Base-by-base conservation (phyloP, 2,888 invertebrate genomes). In the Drosophila ustulata region DNA sequence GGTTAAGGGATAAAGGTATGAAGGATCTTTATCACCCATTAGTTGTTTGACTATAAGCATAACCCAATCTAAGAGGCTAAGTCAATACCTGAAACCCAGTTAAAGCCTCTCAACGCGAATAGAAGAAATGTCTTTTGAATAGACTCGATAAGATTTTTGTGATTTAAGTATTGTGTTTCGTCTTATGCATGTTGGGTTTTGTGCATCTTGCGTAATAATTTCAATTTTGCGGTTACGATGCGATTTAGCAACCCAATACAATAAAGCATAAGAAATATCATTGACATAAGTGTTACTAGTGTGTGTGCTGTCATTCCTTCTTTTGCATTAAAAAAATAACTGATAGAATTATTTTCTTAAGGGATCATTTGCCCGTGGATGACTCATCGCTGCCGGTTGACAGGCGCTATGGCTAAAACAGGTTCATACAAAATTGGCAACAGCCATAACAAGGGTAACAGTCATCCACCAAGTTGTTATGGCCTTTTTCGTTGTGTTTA, bases 351-450 rank as follows among this genome's bases (percentile, higher is more conserved):
- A 18, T 49, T 69, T 49, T 26, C 61, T 66, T 49, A 74, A 82
- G 73, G 58, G 62, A 55, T 32, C 18, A 37, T 47, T 26, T 25
- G 58, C 74, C 61, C 49, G 51, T 53, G 69, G 75, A 73, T 88
- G 80, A 88, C 75, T 83, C 83, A 83, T 85, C 69, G 76, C 13
- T 71, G 76, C 80, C 82, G 82, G 67, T 83, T 71, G 83, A 66
- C 74, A 88, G 82, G 88, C 82, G 82, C 64, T 83, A 82, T 52
- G 73, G 73, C 50, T 65, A 59, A 32, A 46, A 9, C 49, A 65
- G 63, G 58, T 18, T 30, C 59, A 73, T 71, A 68, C 70, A 71
- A 76, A 85, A 76, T 63, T 51, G 49, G 26, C 50, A 52, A 32
- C 59, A 53, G 23, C 39, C 65, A 23, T 47, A 50, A 39, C 61